Percentiles rank a stretch among this genome's conserved stretches.
These are phyloP conservation scores for Batillaria attramentaria DNA, from an alignment of 1,140 invertebrate genomes.

Conservation along the genomic window DNA sequence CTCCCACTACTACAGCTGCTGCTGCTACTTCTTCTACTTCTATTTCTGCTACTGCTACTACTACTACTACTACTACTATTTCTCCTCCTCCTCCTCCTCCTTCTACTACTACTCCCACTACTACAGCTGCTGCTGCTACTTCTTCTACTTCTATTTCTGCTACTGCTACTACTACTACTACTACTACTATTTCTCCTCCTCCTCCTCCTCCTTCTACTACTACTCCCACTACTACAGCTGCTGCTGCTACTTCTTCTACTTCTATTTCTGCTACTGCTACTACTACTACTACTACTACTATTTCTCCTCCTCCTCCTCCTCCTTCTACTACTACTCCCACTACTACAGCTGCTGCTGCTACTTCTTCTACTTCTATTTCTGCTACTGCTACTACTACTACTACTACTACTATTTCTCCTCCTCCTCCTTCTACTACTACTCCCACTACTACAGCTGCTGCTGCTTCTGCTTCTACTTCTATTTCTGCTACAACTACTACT, in stretches of 20 bases:
- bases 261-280: background rate
- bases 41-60: too few species aligned
- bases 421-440: constrained; percentile 21
- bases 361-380: constrained; percentile 15
- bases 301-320: background rate
- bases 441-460: too few species aligned
- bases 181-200: constrained; percentile 8
- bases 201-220: too few species aligned
- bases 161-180: constrained; percentile 17
- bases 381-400: constrained; percentile 19
- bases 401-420: background rate
- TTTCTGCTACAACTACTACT: too few species aligned
- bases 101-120: too few species aligned
- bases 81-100: too few species aligned
- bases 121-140: too few species aligned
- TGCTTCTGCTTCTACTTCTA: too few species aligned
- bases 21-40: too few species aligned
- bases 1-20: too few species aligned
- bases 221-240: constrained; percentile 1
- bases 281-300: background rate
- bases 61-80: constrained; percentile 19
- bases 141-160: constrained; percentile 1
- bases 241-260: constrained; percentile 12
- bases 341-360: constrained; percentile 2
- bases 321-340: too few species aligned